Percentiles rank a stretch among this genome's conserved stretches.
Evolutionary conservation across 1,140 invertebrate species (phyloP).

Genomic region (Melitaea cinxia): DNA sequence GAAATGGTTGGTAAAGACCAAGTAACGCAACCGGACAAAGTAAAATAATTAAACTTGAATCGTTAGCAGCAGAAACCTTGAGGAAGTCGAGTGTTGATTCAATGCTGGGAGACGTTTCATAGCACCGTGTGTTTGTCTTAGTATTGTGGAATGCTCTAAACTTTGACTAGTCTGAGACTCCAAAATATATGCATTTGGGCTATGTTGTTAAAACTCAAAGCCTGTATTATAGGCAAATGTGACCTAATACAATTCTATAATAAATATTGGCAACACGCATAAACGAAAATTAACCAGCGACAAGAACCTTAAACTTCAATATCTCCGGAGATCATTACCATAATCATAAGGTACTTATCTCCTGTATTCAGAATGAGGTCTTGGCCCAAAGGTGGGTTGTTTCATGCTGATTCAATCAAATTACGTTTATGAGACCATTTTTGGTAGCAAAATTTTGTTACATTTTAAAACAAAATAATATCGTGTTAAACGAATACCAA

Average conservation of each 20-base stretch:
- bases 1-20: not conserved
- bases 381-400: too few species aligned
- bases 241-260: too few species aligned
- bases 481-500: too few species aligned
- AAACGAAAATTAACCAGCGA: too few species aligned
- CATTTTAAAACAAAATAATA: not conserved
- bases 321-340: too few species aligned
- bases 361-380: too few species aligned
- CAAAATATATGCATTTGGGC: not conserved
- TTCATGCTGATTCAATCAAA: too few species aligned
- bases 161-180: constrained; percentile 1
- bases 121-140: constrained; percentile 7
- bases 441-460: not conserved
- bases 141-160: constrained; percentile 2
- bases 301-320: too few species aligned
- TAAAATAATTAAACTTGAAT: constrained; percentile 11
- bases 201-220: not conserved
- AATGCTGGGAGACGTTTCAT: constrained; percentile 4
- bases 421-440: too few species aligned
- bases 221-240: not conserved
- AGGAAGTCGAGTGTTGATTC: constrained; percentile 5
- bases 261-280: too few species aligned
- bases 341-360: too few species aligned
- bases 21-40: not conserved
- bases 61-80: constrained; percentile 8